These are phyloP conservation scores for Ciconia boyciana DNA, from an alignment of 2,113 vertebrate species.

Conservation along the genomic window DNA sequence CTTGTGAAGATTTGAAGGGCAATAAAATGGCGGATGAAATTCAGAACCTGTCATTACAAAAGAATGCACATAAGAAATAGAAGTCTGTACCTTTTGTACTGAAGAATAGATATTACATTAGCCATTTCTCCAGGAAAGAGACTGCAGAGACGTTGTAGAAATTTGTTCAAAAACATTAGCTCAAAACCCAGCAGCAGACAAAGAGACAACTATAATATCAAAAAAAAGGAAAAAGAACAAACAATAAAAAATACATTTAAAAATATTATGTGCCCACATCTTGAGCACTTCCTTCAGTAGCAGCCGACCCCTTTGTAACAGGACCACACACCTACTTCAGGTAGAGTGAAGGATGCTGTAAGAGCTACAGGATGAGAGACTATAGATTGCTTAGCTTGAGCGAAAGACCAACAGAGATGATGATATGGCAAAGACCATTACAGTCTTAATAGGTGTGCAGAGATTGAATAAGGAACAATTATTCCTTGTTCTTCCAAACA, in stretches of 20 bases:
- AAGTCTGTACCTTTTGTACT: not conserved
- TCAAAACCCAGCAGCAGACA: not conserved
- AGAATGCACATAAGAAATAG: not conserved
- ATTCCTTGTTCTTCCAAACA: not conserved
- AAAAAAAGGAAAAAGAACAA: not conserved
- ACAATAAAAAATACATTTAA: not conserved
- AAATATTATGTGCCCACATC: not conserved
- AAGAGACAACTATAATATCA: not conserved
- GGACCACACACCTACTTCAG: fast-evolving
- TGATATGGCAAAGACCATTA: not conserved
- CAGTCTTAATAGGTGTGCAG: not conserved
- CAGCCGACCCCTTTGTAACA: not conserved
- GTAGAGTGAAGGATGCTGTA: not conserved
- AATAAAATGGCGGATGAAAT: not conserved
- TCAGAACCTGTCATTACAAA: not conserved
- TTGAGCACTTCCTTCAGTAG: not conserved
- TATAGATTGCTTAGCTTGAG: not conserved
- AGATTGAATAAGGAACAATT: not conserved
- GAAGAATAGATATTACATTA: not conserved
- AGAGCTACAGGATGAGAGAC: not conserved
- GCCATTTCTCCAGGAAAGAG: not conserved
- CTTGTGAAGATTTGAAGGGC: not conserved
- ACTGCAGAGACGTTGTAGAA: not conserved
- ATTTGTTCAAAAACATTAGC: not conserved
- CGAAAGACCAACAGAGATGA: fast-evolving